Percentiles rank a stretch among this genome's conserved stretches.
These are phyloP conservation scores for Nomada ferruginata DNA, from an alignment of 2,888 invertebrate genomes.

Conservation along the genomic window DNA sequence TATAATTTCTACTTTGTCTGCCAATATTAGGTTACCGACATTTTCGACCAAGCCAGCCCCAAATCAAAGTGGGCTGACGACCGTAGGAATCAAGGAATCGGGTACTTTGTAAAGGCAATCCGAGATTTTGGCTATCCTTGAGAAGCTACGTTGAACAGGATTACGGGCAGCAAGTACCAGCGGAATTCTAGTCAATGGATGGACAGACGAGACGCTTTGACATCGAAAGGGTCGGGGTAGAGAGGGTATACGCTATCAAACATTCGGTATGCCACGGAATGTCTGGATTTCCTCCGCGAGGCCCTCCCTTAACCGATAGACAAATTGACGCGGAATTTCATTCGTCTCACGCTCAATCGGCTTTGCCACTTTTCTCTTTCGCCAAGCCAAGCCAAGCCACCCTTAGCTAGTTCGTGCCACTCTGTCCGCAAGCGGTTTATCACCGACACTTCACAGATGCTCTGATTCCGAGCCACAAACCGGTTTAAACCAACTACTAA, in stretches of 20 bases:
- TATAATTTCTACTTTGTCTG: neutral
- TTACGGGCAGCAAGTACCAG: constrained; percentile 67
- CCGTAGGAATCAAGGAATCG: constrained; percentile 33
- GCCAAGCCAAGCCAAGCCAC: constrained; percentile 46
- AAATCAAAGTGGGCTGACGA: constrained; percentile 17
- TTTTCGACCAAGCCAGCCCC: neutral
- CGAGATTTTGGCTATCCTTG: constrained; percentile 66
- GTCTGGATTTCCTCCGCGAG: constrained; percentile 61
- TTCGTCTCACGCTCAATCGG: constrained; percentile 76
- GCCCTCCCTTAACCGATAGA: constrained; percentile 72
- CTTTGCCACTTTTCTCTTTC: constrained; percentile 57
- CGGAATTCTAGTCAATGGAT: constrained; percentile 73
- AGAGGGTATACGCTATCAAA: constrained; percentile 80
- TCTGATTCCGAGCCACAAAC: constrained; percentile 63
- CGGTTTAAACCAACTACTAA: constrained; percentile 61
- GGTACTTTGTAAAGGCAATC: constrained; percentile 52
- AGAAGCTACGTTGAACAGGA: constrained; percentile 59
- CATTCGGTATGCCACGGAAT: constrained; percentile 77
- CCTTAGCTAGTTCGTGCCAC: constrained; percentile 39
- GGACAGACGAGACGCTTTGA: constrained; percentile 76
- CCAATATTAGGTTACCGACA: neutral
- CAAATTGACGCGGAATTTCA: constrained; percentile 81
- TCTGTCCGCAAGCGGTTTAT: constrained; percentile 72
- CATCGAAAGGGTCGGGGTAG: constrained; percentile 61
- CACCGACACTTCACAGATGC: constrained; percentile 68